Percentiles rank a stretch among this genome's conserved stretches.
phyloP scores from a whole-genome alignment of 2,797 vertebrate species.

The Oryzias dopingdopingensis region DNA sequence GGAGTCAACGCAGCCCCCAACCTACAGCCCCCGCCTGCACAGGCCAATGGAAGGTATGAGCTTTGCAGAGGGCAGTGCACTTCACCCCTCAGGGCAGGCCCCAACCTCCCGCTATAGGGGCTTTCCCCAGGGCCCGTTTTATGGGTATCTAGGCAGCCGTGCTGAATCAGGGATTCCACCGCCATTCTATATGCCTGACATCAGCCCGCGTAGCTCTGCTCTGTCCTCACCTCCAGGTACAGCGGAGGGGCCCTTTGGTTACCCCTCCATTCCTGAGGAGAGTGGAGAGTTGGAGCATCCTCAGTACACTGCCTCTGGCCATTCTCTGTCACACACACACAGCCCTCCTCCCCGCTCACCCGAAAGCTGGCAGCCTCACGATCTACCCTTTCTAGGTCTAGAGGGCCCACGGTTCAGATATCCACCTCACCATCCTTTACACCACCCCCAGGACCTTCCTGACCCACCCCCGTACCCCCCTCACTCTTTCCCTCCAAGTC shows the following conservation, averaged over 20 bases:
- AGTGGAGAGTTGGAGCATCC: constrained; percentile 86
- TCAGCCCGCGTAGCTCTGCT: constrained; percentile 95
- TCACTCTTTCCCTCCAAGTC: constrained; percentile 79
- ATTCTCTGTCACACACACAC: constrained; percentile 93
- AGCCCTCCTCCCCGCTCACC: constrained; percentile 92
- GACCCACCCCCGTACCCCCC: constrained; percentile 87
- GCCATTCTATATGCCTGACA: constrained; percentile 98
- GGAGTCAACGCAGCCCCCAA: constrained; percentile 97
- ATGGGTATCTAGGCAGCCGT: constrained; percentile 94
- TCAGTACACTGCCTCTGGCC: constrained; percentile 87
- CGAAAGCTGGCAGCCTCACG: constrained; percentile 92
- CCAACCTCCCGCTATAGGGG: constrained; percentile 86
- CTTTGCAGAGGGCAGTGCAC: constrained; percentile 84
- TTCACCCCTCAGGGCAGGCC: constrained; percentile 93
- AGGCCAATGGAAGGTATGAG: constrained; percentile 90
- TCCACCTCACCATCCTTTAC: constrained; percentile 89
- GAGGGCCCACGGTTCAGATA: constrained; percentile 91
- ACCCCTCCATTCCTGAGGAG: constrained; percentile 94
- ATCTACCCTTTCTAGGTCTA: constrained; percentile 91
- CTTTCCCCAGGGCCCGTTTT: constrained; percentile 94
- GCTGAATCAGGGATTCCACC: constrained; percentile 86
- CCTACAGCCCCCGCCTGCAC: constrained; percentile 96
- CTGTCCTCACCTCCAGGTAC: constrained; percentile 93
- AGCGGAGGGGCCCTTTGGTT: constrained; percentile 90
- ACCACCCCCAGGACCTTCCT: constrained; percentile 84